Evolutionary conservation across 2,888 invertebrate species (phyloP).

Genomic region (Hydrotaea diabolus): DNA sequence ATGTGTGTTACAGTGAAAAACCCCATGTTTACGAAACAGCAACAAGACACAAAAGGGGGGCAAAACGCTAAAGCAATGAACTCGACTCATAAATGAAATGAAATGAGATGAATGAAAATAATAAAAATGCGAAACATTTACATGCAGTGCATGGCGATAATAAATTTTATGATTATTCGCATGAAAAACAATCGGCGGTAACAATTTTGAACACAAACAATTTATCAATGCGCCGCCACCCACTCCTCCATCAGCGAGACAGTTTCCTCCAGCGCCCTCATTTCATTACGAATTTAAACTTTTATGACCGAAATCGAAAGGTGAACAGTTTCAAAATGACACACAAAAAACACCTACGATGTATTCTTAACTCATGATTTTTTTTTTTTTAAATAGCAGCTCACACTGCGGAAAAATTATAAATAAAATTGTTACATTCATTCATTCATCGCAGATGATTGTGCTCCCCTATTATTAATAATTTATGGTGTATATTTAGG

Average conservation of each 20-base stretch:
- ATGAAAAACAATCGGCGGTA: slow-evolving; percentile 16
- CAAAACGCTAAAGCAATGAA: slow-evolving; percentile 21
- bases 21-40: background rate
- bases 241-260: background rate
- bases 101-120: background rate
- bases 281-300: slow-evolving; percentile 7
- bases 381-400: background rate
- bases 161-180: slow-evolving; percentile 43
- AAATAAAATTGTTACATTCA: background rate
- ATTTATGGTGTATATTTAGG: background rate
- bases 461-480: background rate
- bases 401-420: background rate
- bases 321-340: background rate
- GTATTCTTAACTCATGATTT: too few species aligned
- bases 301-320: background rate
- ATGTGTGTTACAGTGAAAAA: slow-evolving; percentile 34
- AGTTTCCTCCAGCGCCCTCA: background rate
- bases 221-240: background rate
- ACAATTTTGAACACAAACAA: background rate
- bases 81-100: background rate
- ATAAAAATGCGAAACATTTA: slow-evolving; percentile 14
- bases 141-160: slow-evolving; percentile 18
- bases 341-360: too few species aligned
- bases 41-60: too few species aligned
- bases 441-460: background rate